phyloP scores from a whole-genome alignment of 1,140 invertebrate genomes.

The Trypoxylus dichotomus region DNA sequence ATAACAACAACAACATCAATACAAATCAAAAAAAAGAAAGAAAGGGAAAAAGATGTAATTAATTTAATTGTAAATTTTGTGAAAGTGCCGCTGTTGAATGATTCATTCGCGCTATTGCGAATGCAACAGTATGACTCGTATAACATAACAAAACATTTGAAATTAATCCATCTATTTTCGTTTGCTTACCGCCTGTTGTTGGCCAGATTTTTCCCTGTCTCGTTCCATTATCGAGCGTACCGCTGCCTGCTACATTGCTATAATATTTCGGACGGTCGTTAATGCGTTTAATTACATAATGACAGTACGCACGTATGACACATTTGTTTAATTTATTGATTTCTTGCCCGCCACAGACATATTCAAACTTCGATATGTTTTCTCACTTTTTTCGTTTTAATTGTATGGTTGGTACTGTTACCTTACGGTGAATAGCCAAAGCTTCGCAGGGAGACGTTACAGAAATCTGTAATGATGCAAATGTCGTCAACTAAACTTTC shows the following conservation, averaged over 20 bases:
- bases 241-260: background rate
- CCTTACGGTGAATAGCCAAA: background rate
- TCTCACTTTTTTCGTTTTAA: background rate
- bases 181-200: background rate
- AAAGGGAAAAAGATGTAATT: background rate
- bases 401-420: background rate
- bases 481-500: no score
- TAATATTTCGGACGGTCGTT: background rate
- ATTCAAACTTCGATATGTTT: conserved; percentile 14
- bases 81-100: conserved; percentile 12
- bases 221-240: background rate
- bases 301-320: conserved; percentile 9
- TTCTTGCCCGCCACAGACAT: conserved; percentile 20
- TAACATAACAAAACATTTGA: background rate
- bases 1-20: background rate
- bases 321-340: conserved; percentile 30
- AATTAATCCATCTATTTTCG: no score
- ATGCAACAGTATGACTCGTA: background rate
- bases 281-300: conserved; percentile 27
- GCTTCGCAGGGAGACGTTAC: background rate
- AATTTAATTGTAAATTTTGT: background rate
- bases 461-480: background rate
- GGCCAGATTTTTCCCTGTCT: background rate
- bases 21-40: background rate
- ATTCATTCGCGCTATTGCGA: background rate